phyloP scores from a whole-genome alignment of 2,888 invertebrate species.

The Aplocera efformata region DNA sequence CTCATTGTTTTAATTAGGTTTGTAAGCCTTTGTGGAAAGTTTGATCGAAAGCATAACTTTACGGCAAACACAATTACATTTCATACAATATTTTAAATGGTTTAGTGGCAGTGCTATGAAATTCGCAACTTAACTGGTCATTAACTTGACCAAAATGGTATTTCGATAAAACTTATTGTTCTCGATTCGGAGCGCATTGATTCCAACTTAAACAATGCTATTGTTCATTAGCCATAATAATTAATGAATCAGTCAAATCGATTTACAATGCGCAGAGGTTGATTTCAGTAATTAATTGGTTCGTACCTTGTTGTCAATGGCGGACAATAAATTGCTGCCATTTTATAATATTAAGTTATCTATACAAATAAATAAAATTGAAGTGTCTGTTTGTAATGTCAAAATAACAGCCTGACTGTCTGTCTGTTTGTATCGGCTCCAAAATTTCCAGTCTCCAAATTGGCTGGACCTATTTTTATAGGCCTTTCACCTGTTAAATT shows the following conservation, averaged over 20 bases:
- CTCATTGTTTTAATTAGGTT: conserved; percentile 28
- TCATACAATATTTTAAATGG: conserved; percentile 19
- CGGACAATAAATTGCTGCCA: conserved; percentile 7
- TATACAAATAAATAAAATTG: no score
- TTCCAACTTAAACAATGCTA: conserved; percentile 19
- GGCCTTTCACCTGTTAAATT: no score
- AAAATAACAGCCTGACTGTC: no score
- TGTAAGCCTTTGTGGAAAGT: conserved; percentile 23
- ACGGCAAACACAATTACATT: conserved; percentile 21
- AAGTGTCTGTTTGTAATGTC: no score
- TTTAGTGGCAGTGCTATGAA: conserved; percentile 8
- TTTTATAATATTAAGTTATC: conserved; percentile 7
- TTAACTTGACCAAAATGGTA: conserved; percentile 12
- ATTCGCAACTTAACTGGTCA: conserved; percentile 7
- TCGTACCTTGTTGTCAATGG: conserved; percentile 10
- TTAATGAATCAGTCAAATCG: conserved; percentile 27
- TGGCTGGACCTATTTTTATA: no score
- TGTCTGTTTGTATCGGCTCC: no score
- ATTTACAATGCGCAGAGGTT: conserved; percentile 20
- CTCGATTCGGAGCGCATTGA: conserved; percentile 6
- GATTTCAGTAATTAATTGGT: conserved; percentile 16
- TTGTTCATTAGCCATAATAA: conserved; percentile 24
- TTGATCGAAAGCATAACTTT: conserved; percentile 27
- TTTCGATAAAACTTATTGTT: conserved; percentile 20
- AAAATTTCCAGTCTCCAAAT: no score